These are phyloP conservation scores for Thalpophila matura DNA, from an alignment of 2,888 invertebrate species.

Conservation along the genomic window DNA sequence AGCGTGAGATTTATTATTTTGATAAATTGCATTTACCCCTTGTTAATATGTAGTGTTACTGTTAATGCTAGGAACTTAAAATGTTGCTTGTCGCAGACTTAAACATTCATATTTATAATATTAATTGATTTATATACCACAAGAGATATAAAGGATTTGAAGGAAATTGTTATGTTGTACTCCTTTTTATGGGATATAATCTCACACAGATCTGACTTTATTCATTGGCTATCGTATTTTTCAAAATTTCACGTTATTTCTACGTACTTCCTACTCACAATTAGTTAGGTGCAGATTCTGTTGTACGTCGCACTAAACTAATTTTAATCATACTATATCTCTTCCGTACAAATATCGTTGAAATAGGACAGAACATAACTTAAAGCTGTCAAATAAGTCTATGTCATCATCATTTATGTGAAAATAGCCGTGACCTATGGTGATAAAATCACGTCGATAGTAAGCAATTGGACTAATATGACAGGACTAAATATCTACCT, in stretches of 20 bases:
- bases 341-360: too few relatives aligned
- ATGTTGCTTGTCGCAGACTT: constrained; percentile 66
- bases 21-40: constrained; percentile 85
- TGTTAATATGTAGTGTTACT: constrained; percentile 77
- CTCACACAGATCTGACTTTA: constrained; percentile 28
- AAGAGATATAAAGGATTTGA: constrained; percentile 38
- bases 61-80: constrained; percentile 70
- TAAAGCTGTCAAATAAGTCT: too few relatives aligned
- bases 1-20: constrained; percentile 80
- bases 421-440: too few relatives aligned
- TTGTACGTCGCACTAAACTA: too few relatives aligned
- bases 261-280: constrained; percentile 17
- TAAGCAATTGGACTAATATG: too few relatives aligned
- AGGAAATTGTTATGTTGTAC: constrained; percentile 42
- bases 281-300: too few relatives aligned
- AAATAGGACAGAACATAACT: too few relatives aligned
- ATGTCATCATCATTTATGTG: too few relatives aligned
- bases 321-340: too few relatives aligned
- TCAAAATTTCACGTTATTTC: constrained; percentile 14
- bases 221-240: constrained; percentile 21
- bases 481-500: too few relatives aligned
- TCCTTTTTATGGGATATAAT: constrained; percentile 50
- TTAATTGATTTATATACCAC: constrained; percentile 34
- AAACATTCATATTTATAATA: constrained; percentile 34
- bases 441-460: too few relatives aligned